Evolutionary conservation across 2,888 invertebrate species (phyloP).

Genomic region (Platycnemis pennipes): DNA sequence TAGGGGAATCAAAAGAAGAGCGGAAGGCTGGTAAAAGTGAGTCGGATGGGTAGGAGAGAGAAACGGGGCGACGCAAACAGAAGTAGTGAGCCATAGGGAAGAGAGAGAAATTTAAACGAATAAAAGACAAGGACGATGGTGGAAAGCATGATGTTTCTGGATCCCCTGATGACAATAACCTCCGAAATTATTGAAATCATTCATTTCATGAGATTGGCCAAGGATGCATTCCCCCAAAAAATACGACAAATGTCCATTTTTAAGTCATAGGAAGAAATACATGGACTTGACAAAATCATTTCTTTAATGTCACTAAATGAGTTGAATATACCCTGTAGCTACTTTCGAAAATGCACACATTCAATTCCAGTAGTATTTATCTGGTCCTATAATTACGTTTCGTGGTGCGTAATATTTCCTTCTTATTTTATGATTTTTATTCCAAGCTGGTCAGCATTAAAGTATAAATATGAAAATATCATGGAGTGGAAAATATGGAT

Average conservation of each 20-base stretch:
- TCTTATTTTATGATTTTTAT: too few relatives aligned
- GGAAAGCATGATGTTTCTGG: not conserved
- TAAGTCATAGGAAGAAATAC: too few relatives aligned
- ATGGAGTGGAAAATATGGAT: too few relatives aligned
- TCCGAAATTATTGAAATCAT: not conserved
- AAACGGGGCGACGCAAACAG: not conserved
- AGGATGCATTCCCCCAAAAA: not conserved
- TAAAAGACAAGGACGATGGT: not conserved
- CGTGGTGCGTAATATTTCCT: too few relatives aligned
- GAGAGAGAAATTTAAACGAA: not conserved
- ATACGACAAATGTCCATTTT: not conserved
- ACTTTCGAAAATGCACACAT: too few relatives aligned
- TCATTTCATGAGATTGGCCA: not conserved
- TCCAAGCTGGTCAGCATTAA: too few relatives aligned
- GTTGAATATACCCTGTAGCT: too few relatives aligned
- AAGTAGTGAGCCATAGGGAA: not conserved
- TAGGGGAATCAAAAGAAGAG: not conserved
- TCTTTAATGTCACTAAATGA: too few relatives aligned
- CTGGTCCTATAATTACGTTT: too few relatives aligned
- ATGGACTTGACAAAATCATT: too few relatives aligned
- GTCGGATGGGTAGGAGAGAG: not conserved
- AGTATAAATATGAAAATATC: too few relatives aligned
- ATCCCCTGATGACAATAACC: not conserved
- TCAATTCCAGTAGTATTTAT: too few relatives aligned
- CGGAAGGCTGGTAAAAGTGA: not conserved